phyloP scores from a whole-genome alignment of 1,140 invertebrate genomes.

The Ridgeia piscesae region DNA sequence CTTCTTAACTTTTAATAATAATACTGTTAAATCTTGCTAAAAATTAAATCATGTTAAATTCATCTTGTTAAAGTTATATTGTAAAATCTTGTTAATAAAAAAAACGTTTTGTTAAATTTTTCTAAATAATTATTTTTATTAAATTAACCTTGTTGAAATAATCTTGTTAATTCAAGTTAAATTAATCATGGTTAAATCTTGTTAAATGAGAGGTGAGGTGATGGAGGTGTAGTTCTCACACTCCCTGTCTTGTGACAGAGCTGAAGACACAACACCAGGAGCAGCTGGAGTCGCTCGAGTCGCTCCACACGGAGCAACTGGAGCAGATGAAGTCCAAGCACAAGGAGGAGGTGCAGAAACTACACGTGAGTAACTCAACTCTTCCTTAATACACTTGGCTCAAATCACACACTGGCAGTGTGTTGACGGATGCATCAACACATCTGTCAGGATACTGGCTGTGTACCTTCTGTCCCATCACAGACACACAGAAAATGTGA shows the following conservation, averaged over 20 bases:
- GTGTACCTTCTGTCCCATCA: neutral
- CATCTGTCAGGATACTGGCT: neutral
- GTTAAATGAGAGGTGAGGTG: neutral
- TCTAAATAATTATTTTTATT: too few relatives aligned
- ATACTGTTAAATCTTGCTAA: too few relatives aligned
- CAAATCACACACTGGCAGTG: neutral
- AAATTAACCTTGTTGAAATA: too few relatives aligned
- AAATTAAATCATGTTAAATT: too few relatives aligned
- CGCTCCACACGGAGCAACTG: constrained; percentile 37
- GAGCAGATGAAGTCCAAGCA: constrained; percentile 28
- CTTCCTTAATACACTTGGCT: neutral
- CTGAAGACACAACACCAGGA: constrained; percentile 36
- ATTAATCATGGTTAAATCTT: too few relatives aligned
- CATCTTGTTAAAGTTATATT: too few relatives aligned
- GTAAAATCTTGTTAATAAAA: too few relatives aligned
- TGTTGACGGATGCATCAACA: neutral
- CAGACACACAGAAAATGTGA: too few relatives aligned
- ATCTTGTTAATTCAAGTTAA: too few relatives aligned
- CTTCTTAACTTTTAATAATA: too few relatives aligned
- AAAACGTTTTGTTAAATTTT: too few relatives aligned
- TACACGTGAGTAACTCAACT: constrained; percentile 34
- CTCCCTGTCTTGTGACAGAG: constrained; percentile 27
- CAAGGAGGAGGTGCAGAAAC: constrained; percentile 30
- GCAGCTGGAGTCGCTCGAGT: constrained; percentile 35
- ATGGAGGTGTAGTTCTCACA: neutral